Percentiles rank a stretch among this genome's conserved stretches.
Evolutionary conservation across 1,140 invertebrate species (phyloP).

Genomic region (Sycobia sp.): DNA sequence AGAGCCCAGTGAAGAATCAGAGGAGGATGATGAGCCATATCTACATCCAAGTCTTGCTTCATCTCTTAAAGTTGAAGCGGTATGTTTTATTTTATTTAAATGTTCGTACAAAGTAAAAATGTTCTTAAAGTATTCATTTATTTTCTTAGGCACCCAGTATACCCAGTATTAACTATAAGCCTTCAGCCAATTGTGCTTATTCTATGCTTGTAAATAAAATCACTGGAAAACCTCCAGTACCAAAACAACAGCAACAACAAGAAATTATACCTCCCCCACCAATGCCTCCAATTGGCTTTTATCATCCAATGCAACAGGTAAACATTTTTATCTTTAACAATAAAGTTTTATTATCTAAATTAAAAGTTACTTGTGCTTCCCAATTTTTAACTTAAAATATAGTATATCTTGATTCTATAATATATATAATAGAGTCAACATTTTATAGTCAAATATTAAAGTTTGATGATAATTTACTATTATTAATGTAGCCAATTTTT

Average conservation of each 20-base stretch:
- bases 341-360: too few species aligned
- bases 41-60: constrained; percentile 80
- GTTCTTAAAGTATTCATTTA: constrained; percentile 2
- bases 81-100: constrained; percentile 54
- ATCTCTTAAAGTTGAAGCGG: constrained; percentile 64
- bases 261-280: constrained; percentile 45
- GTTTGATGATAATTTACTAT: too few species aligned
- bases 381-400: background rate
- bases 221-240: constrained; percentile 69
- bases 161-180: constrained; percentile 76
- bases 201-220: constrained; percentile 83
- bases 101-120: constrained; percentile 15
- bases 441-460: too few species aligned
- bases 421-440: too few species aligned
- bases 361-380: background rate
- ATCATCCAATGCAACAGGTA: constrained; percentile 43
- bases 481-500: too few species aligned
- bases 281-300: constrained; percentile 45
- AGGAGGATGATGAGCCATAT: constrained; percentile 72
- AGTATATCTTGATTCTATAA: background rate
- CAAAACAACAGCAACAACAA: constrained; percentile 43
- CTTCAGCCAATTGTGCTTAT: constrained; percentile 82
- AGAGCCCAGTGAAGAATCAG: constrained; percentile 63
- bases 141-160: constrained; percentile 66
- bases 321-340: background rate